Evolutionary conservation across 2,113 vertebrate genomes (phyloP), one percentile per base, ranked within the genome.

Genomic region (Gambusia holbrooki): DNA sequence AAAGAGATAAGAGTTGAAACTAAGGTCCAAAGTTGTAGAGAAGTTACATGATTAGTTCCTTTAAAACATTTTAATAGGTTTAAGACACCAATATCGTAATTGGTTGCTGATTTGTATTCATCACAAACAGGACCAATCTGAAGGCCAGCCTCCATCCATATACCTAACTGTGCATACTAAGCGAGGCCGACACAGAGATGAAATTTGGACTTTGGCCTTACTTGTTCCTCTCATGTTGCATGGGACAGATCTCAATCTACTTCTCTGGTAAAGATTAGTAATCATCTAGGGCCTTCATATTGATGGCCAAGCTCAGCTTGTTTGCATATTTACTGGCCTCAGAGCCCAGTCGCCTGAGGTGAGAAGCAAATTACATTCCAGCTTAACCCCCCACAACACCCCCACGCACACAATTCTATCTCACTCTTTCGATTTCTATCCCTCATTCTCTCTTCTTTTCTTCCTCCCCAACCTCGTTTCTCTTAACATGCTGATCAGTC

Each of bases 291-390:
- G 91, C 93, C 88, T 94, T 92, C 92, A 93, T 93, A 93, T 93
- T 93, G 92, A 95, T 94, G 92, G 81, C 90, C 84, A 86, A 82
- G 88, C 93, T 92, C 88, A 91, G 87, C 92, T 90, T 93, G 90
- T 91, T 92, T 93, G 93, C 93, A 92, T 93, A 94, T 94, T 94
- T 92, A 92, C 92, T 92, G 89, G 88, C 89, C 91, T 93, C 92
- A 77, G 90, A 91, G 92, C 90, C 90, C 84, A 91, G 89, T 93
- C 89, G 91, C 93, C 92, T 90, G 93, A 94, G 93, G 93, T 93
- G 93, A 94, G 92, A 92, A 93, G 92, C 92, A 94, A 94, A 94
- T 95, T 93, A 94, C 90, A 94, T 94, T 92, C 92, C 90, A 92
- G 85, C 86, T 90, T 90, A 92, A 58, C 19, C 51, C 51, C 25